A percentile compares a stretch with the other conserved stretches of the same genome.
Evolutionary conservation across 2,113 vertebrate genomes (phyloP).

Genomic region (Myiopsitta monachus): DNA sequence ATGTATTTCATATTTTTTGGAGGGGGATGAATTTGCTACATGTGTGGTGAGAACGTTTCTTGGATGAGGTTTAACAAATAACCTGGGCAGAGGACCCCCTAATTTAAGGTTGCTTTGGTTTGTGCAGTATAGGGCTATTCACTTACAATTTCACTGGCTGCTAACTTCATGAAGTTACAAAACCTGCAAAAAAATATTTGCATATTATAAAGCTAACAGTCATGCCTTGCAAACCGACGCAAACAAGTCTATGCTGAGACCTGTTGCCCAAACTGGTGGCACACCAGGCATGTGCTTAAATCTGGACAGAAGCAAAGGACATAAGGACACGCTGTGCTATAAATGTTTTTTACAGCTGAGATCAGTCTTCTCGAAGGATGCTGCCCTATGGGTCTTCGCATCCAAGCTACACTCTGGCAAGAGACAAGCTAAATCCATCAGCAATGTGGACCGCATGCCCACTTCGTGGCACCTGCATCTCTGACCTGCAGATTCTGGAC

Average conservation of each 20-base stretch:
- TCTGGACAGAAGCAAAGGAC: neutral
- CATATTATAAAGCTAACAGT: neutral
- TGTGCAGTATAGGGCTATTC: neutral
- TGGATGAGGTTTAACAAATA: neutral
- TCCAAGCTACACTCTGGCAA: neutral
- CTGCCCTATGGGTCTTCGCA: neutral
- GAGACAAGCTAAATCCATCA: neutral
- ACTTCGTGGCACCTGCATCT: neutral
- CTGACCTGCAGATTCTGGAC: neutral
- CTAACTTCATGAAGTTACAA: neutral
- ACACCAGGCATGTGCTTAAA: neutral
- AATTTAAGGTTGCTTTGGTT: neutral
- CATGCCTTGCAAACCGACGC: neutral
- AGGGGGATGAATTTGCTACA: rapidly evolving
- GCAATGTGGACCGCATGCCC: neutral
- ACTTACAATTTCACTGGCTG: neutral
- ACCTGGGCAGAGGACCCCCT: neutral
- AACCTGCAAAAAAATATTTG: neutral
- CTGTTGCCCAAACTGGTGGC: neutral
- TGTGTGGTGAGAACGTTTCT: neutral
- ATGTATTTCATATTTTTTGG: neutral
- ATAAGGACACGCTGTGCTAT: neutral
- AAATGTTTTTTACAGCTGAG: neutral
- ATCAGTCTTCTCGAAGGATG: neutral
- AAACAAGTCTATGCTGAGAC: neutral